Evolutionary conservation across 2,113 vertebrate genomes (phyloP).

Genomic region (Gymnogyps californianus): DNA sequence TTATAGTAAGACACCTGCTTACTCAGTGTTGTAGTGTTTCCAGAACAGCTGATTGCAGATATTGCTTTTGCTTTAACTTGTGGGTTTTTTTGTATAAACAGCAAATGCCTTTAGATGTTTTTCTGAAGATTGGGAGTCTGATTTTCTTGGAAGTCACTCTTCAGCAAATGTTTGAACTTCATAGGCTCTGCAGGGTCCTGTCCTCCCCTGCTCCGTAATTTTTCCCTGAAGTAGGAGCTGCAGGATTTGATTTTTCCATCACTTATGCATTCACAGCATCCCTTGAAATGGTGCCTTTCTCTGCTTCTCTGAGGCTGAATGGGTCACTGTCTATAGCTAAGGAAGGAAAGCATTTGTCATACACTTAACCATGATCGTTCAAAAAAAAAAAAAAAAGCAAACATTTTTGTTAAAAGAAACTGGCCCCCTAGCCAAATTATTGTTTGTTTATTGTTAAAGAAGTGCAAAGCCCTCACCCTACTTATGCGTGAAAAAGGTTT

Average conservation of each 20-base stretch:
- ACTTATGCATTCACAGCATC: background rate
- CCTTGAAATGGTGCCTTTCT: background rate
- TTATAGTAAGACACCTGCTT: background rate
- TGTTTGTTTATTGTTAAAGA: background rate
- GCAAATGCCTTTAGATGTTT: background rate
- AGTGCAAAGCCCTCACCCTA: background rate
- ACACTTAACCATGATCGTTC: background rate
- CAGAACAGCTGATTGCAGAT: conserved; percentile 3
- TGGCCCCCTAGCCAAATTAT: background rate
- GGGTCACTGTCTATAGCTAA: background rate
- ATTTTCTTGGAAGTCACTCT: background rate
- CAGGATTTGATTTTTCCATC: background rate
- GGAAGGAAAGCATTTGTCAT: background rate
- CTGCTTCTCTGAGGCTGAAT: background rate
- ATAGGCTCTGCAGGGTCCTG: background rate
- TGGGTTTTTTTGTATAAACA: background rate
- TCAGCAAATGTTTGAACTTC: background rate
- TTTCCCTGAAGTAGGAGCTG: background rate
- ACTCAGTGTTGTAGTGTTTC: background rate
- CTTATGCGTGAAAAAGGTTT: background rate
- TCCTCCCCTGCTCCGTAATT: rapidly evolving
- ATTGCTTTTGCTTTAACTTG: background rate
- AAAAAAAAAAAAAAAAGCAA: background rate
- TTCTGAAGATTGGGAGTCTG: background rate
- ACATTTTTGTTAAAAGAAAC: background rate